Evolutionary conservation across 2,113 vertebrate genomes (phyloP).

Genomic region (Ursus arctos): DNA sequence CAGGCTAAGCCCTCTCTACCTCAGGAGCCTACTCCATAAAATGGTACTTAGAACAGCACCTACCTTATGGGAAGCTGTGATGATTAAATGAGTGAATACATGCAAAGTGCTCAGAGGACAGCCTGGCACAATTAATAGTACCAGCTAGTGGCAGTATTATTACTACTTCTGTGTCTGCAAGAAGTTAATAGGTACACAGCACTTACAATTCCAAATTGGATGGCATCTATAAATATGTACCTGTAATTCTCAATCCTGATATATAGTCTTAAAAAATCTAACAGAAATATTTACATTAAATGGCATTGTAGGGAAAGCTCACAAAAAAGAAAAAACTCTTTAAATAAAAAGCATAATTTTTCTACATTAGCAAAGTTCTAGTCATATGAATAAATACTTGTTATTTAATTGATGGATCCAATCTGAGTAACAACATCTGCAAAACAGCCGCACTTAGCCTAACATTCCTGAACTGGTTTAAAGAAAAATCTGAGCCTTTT

Average conservation of each 20-base stretch:
- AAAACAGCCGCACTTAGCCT: conserved; percentile 19
- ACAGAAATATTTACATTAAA: not conserved
- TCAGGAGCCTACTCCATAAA: not conserved
- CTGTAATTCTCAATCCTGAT: not conserved
- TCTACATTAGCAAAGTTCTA: not conserved
- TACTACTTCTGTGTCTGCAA: too few species aligned
- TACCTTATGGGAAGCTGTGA: not conserved
- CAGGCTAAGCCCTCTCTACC: not conserved
- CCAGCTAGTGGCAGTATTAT: too few species aligned
- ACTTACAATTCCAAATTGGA: not conserved
- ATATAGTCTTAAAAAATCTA: not conserved
- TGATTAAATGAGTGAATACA: not conserved
- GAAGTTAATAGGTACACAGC: not conserved
- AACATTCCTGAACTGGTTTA: not conserved
- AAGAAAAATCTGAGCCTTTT: conserved; percentile 11
- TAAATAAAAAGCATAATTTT: not conserved
- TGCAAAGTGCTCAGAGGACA: not conserved
- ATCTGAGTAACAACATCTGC: conserved; percentile 15
- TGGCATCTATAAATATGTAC: not conserved
- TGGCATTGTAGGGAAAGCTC: not conserved
- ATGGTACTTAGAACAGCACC: not conserved
- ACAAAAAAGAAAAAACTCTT: not conserved
- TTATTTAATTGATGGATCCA: conserved; percentile 28
- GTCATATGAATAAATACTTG: not conserved
- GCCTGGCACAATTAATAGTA: not conserved